These are phyloP conservation scores for Perizoma flavofasciatum DNA, from an alignment of 2,888 invertebrate species.

Conservation along the genomic window DNA sequence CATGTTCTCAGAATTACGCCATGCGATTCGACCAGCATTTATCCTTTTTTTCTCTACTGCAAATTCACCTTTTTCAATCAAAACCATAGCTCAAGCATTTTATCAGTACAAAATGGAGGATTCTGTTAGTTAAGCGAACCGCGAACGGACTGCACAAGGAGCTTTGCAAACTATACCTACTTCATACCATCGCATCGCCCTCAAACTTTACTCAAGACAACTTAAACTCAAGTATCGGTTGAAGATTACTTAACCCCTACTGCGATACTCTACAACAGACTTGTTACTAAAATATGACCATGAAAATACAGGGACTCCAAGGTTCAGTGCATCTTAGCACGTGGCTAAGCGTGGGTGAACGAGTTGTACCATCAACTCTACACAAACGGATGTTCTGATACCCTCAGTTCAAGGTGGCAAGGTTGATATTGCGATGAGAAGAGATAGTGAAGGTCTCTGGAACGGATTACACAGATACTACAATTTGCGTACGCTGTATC, in stretches of 20 bases:
- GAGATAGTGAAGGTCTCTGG: constrained; percentile 8
- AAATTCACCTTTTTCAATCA: not conserved
- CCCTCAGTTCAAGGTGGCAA: constrained; percentile 19
- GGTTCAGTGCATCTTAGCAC: constrained; percentile 56
- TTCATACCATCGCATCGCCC: constrained; percentile 4
- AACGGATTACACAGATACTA: constrained; percentile 34
- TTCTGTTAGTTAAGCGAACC: constrained; percentile 7
- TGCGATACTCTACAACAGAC: constrained; percentile 24
- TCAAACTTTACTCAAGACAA: constrained; percentile 18
- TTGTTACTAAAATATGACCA: constrained; percentile 42
- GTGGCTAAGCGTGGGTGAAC: constrained; percentile 71
- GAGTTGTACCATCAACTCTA: constrained; percentile 44
- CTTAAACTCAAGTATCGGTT: constrained; percentile 27
- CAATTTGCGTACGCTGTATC: constrained; percentile 37
- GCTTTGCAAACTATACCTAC: constrained; percentile 16
- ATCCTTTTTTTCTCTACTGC: not conserved
- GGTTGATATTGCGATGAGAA: constrained; percentile 14
- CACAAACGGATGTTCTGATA: constrained; percentile 1
- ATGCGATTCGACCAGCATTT: no score
- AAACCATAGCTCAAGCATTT: constrained; percentile 7
- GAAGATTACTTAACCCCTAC: constrained; percentile 28
- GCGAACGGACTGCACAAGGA: constrained; percentile 15
- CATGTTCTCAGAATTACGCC: no score
- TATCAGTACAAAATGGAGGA: not conserved
- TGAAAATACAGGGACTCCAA: constrained; percentile 38